Conservation (phyloP, 2,888 invertebrate genomes). For the Apodemia zela region DNA sequence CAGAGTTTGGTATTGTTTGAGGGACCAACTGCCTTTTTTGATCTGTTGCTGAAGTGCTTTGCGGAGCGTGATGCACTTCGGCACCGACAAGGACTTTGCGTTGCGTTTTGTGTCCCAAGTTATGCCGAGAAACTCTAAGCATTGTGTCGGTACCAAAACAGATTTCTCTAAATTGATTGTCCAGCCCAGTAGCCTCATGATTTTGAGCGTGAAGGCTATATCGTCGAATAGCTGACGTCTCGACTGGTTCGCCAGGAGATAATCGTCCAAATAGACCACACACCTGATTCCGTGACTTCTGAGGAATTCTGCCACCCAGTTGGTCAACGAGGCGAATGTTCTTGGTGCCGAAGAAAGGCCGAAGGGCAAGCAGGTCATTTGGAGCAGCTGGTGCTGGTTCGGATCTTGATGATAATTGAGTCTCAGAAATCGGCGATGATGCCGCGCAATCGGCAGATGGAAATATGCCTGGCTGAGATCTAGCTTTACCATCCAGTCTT, state of each 20-base stretch:
- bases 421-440: conserved; percentile 30
- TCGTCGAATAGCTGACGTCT: conserved; percentile 1
- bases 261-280: conserved; percentile 39
- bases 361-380: conserved; percentile 32
- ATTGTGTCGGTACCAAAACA: conserved; percentile 27
- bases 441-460: conserved; percentile 26
- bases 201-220: conserved; percentile 17
- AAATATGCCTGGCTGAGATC: conserved; percentile 32
- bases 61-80: conserved; percentile 31
- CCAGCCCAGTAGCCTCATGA: conserved; percentile 28
- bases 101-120: conserved; percentile 31
- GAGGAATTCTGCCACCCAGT: conserved; percentile 35
- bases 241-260: conserved; percentile 27
- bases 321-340: conserved; percentile 33
- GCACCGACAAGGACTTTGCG: conserved; percentile 28
- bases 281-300: conserved; percentile 31
- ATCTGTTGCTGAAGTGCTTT: conserved; percentile 26
- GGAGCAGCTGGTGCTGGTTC: conserved; percentile 20
- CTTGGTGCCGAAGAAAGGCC: conserved; percentile 33
- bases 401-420: conserved; percentile 23
- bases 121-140: conserved; percentile 32
- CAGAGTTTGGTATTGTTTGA: conserved; percentile 29
- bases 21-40: conserved; percentile 27
- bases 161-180: conserved; percentile 30
- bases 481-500: conserved; percentile 31